Percentiles rank a stretch among this genome's conserved stretches.
phyloP scores from a whole-genome alignment of 1,140 invertebrate genomes.

The Dendrolimus kikuchii region DNA sequence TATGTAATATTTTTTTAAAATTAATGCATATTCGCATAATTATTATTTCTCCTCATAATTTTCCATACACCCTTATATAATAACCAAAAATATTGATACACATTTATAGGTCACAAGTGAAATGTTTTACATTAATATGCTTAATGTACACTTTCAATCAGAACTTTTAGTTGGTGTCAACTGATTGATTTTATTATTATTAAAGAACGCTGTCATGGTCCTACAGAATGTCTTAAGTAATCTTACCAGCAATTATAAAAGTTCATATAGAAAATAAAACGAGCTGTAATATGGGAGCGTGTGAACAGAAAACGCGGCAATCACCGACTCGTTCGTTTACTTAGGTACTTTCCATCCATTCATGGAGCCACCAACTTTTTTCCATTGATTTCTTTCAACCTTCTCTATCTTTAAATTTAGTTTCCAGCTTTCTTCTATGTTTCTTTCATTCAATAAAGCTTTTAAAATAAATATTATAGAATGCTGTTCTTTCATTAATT shows the following conservation, averaged over 20 bases:
- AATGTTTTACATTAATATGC: no score
- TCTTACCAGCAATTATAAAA: constrained; percentile 8
- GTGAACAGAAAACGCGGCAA: constrained; percentile 54
- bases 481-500: no score
- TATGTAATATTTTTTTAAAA: no score
- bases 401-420: constrained; percentile 25
- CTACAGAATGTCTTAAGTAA: neutral
- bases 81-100: no score
- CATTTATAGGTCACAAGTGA: no score
- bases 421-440: constrained; percentile 51
- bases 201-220: neutral
- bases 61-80: no score
- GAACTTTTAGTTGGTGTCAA: no score
- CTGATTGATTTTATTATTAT: no score
- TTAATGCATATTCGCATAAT: no score
- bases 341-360: constrained; percentile 70
- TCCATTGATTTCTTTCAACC: constrained; percentile 61
- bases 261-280: constrained; percentile 27
- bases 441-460: constrained; percentile 13
- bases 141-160: no score
- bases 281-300: constrained; percentile 37
- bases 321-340: constrained; percentile 41
- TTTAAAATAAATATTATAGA: constrained; percentile 3
- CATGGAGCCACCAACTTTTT: constrained; percentile 61
- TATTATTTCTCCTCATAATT: no score